Evolutionary conservation across 2,797 vertebrate genomes (phyloP).

Genomic region (Pyrocephalus nanus): DNA sequence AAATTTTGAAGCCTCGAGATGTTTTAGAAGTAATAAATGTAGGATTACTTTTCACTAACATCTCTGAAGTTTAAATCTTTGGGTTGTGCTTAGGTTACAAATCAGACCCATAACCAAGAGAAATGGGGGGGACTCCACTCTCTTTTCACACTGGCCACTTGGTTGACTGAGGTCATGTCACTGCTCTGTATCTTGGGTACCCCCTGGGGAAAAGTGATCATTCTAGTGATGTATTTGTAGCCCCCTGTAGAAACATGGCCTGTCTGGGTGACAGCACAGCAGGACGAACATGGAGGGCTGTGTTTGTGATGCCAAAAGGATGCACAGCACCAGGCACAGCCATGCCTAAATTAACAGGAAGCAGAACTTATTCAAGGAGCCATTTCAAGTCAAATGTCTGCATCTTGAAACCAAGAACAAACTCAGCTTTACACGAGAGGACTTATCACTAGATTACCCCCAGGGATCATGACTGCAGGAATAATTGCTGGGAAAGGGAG

Average conservation of each 20-base stretch:
- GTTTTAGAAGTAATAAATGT: neutral
- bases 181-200: neutral
- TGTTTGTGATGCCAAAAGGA: neutral
- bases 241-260: neutral
- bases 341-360: neutral
- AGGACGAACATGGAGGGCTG: accelerated
- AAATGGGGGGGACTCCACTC: neutral
- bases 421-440: neutral
- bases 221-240: neutral
- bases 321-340: neutral
- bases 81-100: neutral
- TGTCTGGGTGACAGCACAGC: neutral
- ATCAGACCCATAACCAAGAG: neutral
- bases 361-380: neutral
- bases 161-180: neutral
- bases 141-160: neutral
- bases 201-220: neutral
- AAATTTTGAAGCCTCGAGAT: neutral
- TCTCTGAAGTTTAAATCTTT: neutral
- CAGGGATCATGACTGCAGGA: neutral
- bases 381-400: neutral
- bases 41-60: neutral
- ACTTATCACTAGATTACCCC: neutral
- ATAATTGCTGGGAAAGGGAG: neutral
- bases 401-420: neutral